These are phyloP conservation scores for Istiophorus platypterus DNA, from an alignment of 2,113 vertebrate genomes.

Conservation along the genomic window DNA sequence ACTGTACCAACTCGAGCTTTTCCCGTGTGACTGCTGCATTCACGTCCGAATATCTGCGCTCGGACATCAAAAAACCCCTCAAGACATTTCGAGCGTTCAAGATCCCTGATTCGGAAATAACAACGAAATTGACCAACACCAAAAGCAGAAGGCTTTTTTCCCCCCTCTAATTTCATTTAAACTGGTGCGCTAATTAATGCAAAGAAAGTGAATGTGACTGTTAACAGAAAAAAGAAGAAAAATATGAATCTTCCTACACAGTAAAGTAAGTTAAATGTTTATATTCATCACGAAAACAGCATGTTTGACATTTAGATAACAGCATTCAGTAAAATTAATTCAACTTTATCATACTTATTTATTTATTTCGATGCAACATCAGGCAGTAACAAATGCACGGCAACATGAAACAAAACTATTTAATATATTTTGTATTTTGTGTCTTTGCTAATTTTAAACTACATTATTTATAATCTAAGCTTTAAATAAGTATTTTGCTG, in stretches of 20 bases:
- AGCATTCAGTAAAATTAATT: background rate
- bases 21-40: conserved; percentile 56
- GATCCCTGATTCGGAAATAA: conserved; percentile 55
- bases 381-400: background rate
- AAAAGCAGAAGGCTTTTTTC: background rate
- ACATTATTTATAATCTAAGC: too few relatives aligned
- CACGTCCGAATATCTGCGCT: conserved; percentile 33
- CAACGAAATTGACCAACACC: background rate
- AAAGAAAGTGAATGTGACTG: background rate
- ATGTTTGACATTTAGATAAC: background rate
- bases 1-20: conserved; percentile 73
- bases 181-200: background rate
- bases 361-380: background rate
- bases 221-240: background rate
- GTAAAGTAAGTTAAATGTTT: background rate
- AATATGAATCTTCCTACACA: background rate
- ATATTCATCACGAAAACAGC: background rate
- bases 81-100: conserved; percentile 44
- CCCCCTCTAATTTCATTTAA: conserved; percentile 12
- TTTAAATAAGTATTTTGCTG: too few relatives aligned
- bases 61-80: conserved; percentile 28
- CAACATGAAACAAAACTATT: background rate
- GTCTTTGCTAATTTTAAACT: too few relatives aligned
- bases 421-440: background rate
- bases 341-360: background rate